Conservation (phyloP, 92 coral and sea anemone genomes). For the Phenganax marumi region DNA sequence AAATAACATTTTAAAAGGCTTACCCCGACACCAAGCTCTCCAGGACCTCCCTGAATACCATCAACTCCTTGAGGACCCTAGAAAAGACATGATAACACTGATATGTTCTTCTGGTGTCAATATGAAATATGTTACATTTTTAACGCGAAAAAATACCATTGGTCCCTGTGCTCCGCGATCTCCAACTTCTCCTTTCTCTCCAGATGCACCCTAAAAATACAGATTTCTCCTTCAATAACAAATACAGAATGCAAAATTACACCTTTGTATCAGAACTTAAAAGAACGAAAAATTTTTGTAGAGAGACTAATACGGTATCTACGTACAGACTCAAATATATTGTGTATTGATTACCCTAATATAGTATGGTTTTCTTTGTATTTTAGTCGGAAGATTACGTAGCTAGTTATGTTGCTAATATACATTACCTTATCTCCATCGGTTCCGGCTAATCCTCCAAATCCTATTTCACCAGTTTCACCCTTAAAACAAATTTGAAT, state of each 20-base stretch:
- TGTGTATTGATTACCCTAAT: too few relatives aligned
- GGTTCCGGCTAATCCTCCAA: conserved; percentile 8
- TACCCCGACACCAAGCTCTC: neutral
- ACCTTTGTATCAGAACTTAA: neutral
- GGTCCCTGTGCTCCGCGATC: conserved; percentile 6
- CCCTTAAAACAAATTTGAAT: conserved; percentile 12
- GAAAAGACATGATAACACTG: neutral
- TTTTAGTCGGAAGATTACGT: too few relatives aligned
- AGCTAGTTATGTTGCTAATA: too few relatives aligned
- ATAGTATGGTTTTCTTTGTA: too few relatives aligned
- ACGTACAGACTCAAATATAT: too few relatives aligned
- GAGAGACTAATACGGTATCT: too few relatives aligned
- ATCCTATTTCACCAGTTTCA: conserved; percentile 13
- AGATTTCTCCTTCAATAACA: neutral
- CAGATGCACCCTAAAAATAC: conserved; percentile 16
- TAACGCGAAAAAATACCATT: neutral
- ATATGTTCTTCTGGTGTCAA: neutral
- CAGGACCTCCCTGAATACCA: neutral
- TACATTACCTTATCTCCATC: conserved; percentile 16
- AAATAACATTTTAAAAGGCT: too few relatives aligned
- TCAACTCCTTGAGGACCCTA: conserved; percentile 10
- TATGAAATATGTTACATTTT: neutral
- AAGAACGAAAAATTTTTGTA: neutral
- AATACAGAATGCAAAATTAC: neutral
- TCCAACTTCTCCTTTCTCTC: conserved; percentile 27